phyloP scores from a whole-genome alignment of 2,888 invertebrate genomes.

The Temnothorax rugatulus region DNA sequence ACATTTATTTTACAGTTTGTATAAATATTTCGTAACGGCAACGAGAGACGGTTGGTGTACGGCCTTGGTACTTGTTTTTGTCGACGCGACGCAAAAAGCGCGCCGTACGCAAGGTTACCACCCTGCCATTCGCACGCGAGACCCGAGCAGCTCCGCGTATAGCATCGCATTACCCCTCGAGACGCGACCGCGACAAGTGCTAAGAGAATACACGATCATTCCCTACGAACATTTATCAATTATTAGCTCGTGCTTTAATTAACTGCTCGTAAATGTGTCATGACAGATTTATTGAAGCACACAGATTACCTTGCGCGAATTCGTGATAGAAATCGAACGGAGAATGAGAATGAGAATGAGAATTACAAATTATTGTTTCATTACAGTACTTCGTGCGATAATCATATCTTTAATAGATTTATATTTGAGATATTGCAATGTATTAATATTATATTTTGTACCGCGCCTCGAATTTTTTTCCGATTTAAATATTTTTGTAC shows the following conservation, averaged over 20 bases:
- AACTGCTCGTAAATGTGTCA: not conserved
- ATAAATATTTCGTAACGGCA: not conserved
- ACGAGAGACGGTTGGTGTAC: not conserved
- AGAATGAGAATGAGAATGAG: not conserved
- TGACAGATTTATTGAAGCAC: not conserved
- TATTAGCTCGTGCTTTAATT: constrained; percentile 5
- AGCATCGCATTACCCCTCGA: constrained; percentile 1
- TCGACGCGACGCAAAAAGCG: not conserved
- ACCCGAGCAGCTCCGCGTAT: not conserved
- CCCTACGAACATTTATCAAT: constrained; percentile 16
- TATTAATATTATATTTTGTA: constrained; percentile 14
- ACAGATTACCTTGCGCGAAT: not conserved
- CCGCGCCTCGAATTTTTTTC: not conserved
- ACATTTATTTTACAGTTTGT: not conserved
- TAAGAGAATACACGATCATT: constrained; percentile 17
- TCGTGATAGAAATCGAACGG: not conserved
- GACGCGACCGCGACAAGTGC: constrained; percentile 23
- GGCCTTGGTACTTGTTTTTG: not conserved
- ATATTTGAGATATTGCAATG: not conserved
- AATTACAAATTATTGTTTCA: not conserved
- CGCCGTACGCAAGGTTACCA: not conserved
- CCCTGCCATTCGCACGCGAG: not conserved
- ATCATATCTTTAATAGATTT: not conserved
- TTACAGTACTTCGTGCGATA: not conserved
- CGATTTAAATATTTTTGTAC: not conserved